Percentiles rank a stretch among this genome's conserved stretches.
phyloP scores from a whole-genome alignment of 1,140 invertebrate species.

The Drosophila melanica region DNA sequence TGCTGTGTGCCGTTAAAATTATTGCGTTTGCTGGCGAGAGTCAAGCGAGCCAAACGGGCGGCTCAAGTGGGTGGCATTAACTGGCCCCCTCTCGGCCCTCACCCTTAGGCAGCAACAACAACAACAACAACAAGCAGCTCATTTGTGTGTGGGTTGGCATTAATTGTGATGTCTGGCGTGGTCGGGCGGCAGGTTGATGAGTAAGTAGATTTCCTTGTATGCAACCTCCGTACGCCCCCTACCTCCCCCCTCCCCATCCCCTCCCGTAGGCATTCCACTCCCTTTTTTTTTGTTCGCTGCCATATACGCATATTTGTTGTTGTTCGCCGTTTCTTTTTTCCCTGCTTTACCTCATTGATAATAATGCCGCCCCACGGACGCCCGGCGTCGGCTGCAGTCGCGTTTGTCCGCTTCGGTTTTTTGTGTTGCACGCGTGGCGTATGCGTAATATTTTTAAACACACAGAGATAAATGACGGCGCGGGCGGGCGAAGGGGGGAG shows the following conservation, averaged over 20 bases:
- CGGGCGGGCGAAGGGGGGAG: too few species aligned
- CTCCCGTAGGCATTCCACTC: conserved; percentile 14
- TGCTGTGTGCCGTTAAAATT: conserved; percentile 70
- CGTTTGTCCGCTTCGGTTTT: conserved; percentile 57
- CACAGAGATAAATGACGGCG: conserved; percentile 37
- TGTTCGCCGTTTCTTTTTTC: conserved; percentile 16
- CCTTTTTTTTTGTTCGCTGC: conserved; percentile 20
- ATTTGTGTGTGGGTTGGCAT: conserved; percentile 57
- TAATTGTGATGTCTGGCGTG: conserved; percentile 78
- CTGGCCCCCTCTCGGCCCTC: conserved; percentile 30
- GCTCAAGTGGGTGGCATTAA: conserved; percentile 70
- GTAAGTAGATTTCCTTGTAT: conserved; percentile 82
- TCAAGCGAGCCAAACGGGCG: conserved; percentile 12
- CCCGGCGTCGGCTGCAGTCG: conserved; percentile 48
- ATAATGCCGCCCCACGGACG: conserved; percentile 61
- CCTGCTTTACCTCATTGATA: conserved; percentile 70
- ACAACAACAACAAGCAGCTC: conserved; percentile 2
- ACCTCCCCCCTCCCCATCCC: too few species aligned
- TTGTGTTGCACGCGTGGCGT: conserved; percentile 45
- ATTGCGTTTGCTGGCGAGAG: conserved; percentile 34
- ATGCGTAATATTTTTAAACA: conserved; percentile 80
- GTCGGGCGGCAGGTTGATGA: conserved; percentile 58
- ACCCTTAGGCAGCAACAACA: background rate
- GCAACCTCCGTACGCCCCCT: too few species aligned
- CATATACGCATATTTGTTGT: background rate